Percentiles rank a stretch among this genome's conserved stretches.
Evolutionary conservation across 2,888 invertebrate species (phyloP).

Genomic region (Steinernema carpocapsae): DNA sequence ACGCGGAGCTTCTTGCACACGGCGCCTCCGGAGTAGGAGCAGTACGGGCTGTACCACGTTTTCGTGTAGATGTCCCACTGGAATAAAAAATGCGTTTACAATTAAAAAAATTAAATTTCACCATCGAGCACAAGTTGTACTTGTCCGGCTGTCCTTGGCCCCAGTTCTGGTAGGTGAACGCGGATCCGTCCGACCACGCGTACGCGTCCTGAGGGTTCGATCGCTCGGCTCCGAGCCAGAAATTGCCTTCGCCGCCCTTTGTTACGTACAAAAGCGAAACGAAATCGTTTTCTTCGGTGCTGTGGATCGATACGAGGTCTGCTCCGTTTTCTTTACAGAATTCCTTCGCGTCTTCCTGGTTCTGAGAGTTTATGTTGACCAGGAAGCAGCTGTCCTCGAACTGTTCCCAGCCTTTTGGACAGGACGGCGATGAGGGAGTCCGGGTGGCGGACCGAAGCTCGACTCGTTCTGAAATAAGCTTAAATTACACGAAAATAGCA

Average conservation of each 20-base stretch:
- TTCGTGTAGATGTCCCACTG: background rate
- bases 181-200: background rate
- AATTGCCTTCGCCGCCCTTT: conserved; percentile 3
- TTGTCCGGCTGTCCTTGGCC: conserved; percentile 2
- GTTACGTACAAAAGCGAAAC: background rate
- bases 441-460: background rate
- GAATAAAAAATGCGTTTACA: background rate
- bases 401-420: conserved; percentile 30
- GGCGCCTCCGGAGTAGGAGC: background rate
- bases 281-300: conserved; percentile 31
- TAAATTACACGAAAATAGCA: too few species aligned
- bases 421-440: background rate
- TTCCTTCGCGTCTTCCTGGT: conserved; percentile 9
- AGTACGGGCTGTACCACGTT: background rate
- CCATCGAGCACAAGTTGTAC: background rate
- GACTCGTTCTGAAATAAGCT: too few species aligned
- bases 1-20: conserved; percentile 13
- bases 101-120: too few species aligned
- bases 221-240: conserved; percentile 12
- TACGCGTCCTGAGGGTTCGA: background rate
- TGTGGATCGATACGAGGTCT: conserved; percentile 36
- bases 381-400: conserved; percentile 33
- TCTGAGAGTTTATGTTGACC: background rate
- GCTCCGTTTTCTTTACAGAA: conserved; percentile 22
- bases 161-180: conserved; percentile 19